These are phyloP conservation scores for Mycalesis mineus DNA, from an alignment of 2,888 invertebrate species.

Conservation along the genomic window DNA sequence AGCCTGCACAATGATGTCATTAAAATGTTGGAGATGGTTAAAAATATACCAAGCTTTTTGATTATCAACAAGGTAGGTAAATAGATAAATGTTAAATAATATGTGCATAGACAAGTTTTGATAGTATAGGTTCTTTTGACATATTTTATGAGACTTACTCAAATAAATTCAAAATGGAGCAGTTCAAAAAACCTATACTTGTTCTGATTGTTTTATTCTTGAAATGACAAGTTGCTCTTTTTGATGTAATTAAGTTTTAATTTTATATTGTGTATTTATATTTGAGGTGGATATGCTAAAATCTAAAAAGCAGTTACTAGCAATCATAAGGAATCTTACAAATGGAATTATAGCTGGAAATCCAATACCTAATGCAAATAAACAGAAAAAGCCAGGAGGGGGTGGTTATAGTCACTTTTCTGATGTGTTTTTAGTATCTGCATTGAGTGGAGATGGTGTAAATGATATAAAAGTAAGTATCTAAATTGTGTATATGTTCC, in stretches of 20 bases:
- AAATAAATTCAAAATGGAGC: too few species aligned
- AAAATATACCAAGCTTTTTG: conserved; percentile 82
- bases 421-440: conserved; percentile 95
- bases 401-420: conserved; percentile 81
- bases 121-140: too few species aligned
- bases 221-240: too few species aligned
- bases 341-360: conserved; percentile 74
- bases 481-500: too few species aligned
- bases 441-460: conserved; percentile 86
- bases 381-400: conserved; percentile 37
- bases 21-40: conserved; percentile 81
- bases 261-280: not conserved
- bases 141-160: too few species aligned
- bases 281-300: conserved; percentile 83
- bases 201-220: too few species aligned
- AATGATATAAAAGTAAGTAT: conserved; percentile 80
- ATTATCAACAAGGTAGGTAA: conserved; percentile 90
- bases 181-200: too few species aligned
- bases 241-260: too few species aligned
- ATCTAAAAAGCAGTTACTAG: conserved; percentile 85
- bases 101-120: too few species aligned
- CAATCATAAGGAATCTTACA: conserved; percentile 83
- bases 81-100: too few species aligned
- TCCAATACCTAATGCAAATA: conserved; percentile 48
- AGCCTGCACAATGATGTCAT: conserved; percentile 83